phyloP scores from a whole-genome alignment of 2,113 vertebrate genomes.

The Nanorana parkeri region DNA sequence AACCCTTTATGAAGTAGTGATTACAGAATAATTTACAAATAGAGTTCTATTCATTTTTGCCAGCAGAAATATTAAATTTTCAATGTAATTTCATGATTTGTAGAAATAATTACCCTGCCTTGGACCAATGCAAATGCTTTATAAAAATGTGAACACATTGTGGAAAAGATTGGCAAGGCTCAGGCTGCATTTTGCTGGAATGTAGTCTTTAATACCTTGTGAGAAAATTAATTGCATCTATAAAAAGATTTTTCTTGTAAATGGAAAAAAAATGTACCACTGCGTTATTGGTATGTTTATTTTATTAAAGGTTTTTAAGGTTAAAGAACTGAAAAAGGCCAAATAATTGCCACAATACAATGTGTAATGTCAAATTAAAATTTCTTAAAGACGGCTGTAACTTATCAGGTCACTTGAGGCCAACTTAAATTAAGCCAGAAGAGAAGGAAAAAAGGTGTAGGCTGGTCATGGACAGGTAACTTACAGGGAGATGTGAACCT shows the following conservation, averaged over 20 bases:
- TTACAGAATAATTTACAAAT: conserved; percentile 7
- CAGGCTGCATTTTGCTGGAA: conserved; percentile 30
- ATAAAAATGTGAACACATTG: conserved; percentile 46
- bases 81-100: conserved; percentile 52
- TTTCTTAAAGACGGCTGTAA: too few relatives aligned
- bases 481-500: too few relatives aligned
- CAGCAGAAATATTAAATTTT: conserved; percentile 43
- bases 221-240: conserved; percentile 37
- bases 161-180: conserved; percentile 50
- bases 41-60: conserved; percentile 5
- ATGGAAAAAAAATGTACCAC: not conserved
- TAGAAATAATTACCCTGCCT: conserved; percentile 47
- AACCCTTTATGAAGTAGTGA: not conserved
- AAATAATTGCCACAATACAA: too few relatives aligned
- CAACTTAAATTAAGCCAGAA: too few relatives aligned
- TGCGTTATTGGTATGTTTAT: too few relatives aligned
- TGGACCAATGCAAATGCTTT: conserved; percentile 18
- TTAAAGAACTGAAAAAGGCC: too few relatives aligned
- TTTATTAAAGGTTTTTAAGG: too few relatives aligned
- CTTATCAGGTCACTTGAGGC: too few relatives aligned
- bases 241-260: conserved; percentile 37
- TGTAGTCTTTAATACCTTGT: conserved; percentile 35
- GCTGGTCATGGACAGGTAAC: too few relatives aligned
- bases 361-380: too few relatives aligned
- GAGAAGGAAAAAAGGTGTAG: too few relatives aligned